phyloP scores from a whole-genome alignment of 2,888 invertebrate species.

The Empis livida region DNA sequence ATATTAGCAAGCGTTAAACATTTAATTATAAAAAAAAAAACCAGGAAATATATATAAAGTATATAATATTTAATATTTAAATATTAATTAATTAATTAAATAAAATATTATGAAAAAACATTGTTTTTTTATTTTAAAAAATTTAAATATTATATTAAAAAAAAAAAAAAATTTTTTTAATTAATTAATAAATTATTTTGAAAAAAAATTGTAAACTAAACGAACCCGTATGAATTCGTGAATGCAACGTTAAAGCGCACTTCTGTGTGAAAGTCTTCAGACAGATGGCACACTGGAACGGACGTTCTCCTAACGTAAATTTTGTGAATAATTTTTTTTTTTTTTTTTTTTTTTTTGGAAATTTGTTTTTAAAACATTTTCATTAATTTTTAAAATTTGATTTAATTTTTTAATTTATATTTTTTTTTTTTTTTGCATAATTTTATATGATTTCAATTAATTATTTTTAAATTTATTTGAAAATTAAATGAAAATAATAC shows the following conservation, averaged over 20 bases:
- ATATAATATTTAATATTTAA: too few relatives aligned
- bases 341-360: slow-evolving; percentile 1
- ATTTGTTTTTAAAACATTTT: too few relatives aligned
- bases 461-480: too few relatives aligned
- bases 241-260: slow-evolving; percentile 50
- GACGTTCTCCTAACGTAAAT: slow-evolving; percentile 39
- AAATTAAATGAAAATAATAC: too few relatives aligned
- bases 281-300: slow-evolving; percentile 49
- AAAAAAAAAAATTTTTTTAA: background rate
- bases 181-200: background rate
- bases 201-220: slow-evolving; percentile 16
- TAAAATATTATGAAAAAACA: slow-evolving; percentile 4
- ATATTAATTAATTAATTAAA: slow-evolving; percentile 1
- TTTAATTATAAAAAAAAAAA: too few relatives aligned
- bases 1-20: too few relatives aligned
- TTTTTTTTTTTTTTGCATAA: too few relatives aligned
- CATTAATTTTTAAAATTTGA: too few relatives aligned
- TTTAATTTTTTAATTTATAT: too few relatives aligned
- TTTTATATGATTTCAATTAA: too few relatives aligned
- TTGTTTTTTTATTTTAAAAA: background rate
- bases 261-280: slow-evolving; percentile 50
- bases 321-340: background rate
- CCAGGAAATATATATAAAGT: too few relatives aligned
- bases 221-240: slow-evolving; percentile 50
- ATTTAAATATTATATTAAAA: background rate